Conservation (phyloP, 2,113 vertebrate species). For the Xiphophorus maculatus region DNA sequence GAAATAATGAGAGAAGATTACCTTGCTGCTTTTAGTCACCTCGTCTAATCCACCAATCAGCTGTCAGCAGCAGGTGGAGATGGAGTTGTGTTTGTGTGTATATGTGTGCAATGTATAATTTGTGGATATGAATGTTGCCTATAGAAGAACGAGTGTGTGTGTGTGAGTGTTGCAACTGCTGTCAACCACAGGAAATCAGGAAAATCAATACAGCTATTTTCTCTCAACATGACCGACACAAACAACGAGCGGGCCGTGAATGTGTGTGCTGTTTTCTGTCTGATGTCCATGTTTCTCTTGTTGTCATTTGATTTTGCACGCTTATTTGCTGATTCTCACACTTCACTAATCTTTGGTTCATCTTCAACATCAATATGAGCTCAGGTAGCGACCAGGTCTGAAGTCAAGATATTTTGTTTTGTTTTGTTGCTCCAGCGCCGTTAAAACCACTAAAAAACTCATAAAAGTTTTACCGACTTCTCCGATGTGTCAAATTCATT, state of each 20-base stretch:
- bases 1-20: slow-evolving; percentile 99
- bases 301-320: background rate
- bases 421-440: background rate
- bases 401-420: background rate
- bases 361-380: background rate
- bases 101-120: slow-evolving; percentile 44
- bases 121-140: slow-evolving; percentile 61
- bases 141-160: slow-evolving; percentile 36
- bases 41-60: slow-evolving; percentile 99
- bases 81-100: slow-evolving; percentile 40
- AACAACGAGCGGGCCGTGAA: slow-evolving; percentile 50
- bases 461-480: background rate
- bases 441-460: too few species aligned
- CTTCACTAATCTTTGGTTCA: slow-evolving; percentile 1
- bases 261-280: slow-evolving; percentile 21
- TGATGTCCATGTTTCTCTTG: slow-evolving; percentile 17
- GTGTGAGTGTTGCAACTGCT: slow-evolving; percentile 53
- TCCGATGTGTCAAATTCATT: background rate
- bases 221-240: slow-evolving; percentile 50
- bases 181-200: slow-evolving; percentile 30
- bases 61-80: slow-evolving; percentile 89
- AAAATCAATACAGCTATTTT: slow-evolving; percentile 58
- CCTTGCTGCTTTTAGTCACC: slow-evolving; percentile 99
- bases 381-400: slow-evolving; percentile 2
- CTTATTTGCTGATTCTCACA: slow-evolving; percentile 4